phyloP scores from a whole-genome alignment of 2,797 vertebrate species.

The Sebastes taczanowskii region DNA sequence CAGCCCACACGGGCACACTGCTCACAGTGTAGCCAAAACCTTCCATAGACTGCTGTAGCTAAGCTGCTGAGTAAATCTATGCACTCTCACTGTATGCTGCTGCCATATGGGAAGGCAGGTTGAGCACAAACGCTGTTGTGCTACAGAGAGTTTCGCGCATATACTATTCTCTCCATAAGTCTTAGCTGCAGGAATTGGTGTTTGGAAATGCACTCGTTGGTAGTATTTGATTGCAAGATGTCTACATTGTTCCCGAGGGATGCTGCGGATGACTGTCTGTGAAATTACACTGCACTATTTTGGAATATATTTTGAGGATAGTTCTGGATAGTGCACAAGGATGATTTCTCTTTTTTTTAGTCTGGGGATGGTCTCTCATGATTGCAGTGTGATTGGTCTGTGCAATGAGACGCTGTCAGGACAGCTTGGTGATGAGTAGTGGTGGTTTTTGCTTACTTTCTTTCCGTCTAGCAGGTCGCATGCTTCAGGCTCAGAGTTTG shows the following conservation, averaged over 20 bases:
- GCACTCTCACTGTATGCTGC: conserved; percentile 21
- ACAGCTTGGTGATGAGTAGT: conserved; percentile 12
- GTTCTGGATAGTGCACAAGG: conserved; percentile 1
- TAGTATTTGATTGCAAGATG: background rate
- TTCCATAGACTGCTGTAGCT: conserved; percentile 18
- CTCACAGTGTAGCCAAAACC: conserved; percentile 14
- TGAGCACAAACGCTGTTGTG: conserved; percentile 20
- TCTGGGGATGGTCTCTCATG: background rate
- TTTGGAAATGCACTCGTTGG: conserved; percentile 2
- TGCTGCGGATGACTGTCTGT: background rate
- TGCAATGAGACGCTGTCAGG: background rate
- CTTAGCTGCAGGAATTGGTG: background rate
- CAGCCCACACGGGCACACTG: conserved; percentile 49
- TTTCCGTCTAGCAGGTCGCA: background rate
- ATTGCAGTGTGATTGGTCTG: conserved; percentile 36
- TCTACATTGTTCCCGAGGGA: conserved; percentile 12
- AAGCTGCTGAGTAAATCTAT: conserved; percentile 38
- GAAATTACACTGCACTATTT: conserved; percentile 17
- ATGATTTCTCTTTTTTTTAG: conserved; percentile 19
- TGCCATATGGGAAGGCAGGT: conserved; percentile 44
- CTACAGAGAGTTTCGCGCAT: conserved; percentile 18
- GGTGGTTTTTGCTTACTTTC: background rate
- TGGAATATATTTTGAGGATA: conserved; percentile 11
- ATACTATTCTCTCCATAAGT: background rate
- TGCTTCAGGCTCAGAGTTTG: background rate